phyloP scores from a whole-genome alignment of 1,140 invertebrate genomes.

The Coelopa frigida region DNA sequence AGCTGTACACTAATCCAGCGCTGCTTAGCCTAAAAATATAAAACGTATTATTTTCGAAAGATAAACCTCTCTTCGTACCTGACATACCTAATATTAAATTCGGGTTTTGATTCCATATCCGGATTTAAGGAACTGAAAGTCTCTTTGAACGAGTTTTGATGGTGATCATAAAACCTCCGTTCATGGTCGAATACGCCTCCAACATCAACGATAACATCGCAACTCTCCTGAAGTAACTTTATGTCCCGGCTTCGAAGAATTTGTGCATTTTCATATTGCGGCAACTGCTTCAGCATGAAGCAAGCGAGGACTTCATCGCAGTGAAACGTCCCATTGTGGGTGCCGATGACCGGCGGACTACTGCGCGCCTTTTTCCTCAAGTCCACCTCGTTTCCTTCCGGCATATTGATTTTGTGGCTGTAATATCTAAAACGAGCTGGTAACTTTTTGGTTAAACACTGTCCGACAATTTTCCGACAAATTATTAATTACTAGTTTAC shows the following conservation, averaged over 20 bases:
- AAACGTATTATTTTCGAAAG: neutral
- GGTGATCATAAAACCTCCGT: slow-evolving; percentile 85
- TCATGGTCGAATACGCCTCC: slow-evolving; percentile 79
- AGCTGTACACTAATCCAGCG: slow-evolving; percentile 88
- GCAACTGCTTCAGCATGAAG: slow-evolving; percentile 78
- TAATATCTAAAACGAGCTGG: no score
- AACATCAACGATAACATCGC: slow-evolving; percentile 95
- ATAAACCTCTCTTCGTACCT: neutral
- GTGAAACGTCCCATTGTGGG: slow-evolving; percentile 80
- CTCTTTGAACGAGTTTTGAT: slow-evolving; percentile 69
- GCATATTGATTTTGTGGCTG: no score
- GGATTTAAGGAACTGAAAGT: slow-evolving; percentile 52
- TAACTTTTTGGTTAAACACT: no score
- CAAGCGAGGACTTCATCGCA: slow-evolving; percentile 93
- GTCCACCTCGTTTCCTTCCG: no score
- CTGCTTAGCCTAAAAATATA: slow-evolving; percentile 74
- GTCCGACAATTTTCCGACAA: no score
- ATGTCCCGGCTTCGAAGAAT: slow-evolving; percentile 66
- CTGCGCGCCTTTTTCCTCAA: no score
- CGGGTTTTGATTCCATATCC: no score
- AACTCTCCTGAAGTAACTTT: slow-evolving; percentile 61
- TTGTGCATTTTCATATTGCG: slow-evolving; percentile 70
- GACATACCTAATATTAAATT: slow-evolving; percentile 50
- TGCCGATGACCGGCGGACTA: no score
- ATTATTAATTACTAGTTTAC: no score